phyloP scores from a whole-genome alignment of 2,797 vertebrate genomes.

The Salmo trutta region DNA sequence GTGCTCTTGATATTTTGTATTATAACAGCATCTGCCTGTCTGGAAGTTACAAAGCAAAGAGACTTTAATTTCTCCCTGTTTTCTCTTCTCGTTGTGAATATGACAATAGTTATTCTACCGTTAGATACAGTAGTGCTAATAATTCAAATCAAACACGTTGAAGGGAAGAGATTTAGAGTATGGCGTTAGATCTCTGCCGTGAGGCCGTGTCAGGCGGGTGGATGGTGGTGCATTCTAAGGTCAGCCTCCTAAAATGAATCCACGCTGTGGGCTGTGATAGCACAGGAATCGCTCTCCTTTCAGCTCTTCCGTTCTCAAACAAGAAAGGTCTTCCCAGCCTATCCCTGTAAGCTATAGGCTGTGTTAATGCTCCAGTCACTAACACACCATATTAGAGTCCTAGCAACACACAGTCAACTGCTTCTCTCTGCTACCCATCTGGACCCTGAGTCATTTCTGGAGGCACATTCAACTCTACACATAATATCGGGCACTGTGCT shows the following conservation, averaged over 20 bases:
- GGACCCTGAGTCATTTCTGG: conserved; percentile 4
- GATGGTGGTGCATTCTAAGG: conserved; percentile 37
- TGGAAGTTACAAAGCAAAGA: background rate
- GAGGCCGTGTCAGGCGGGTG: conserved; percentile 23
- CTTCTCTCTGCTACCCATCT: background rate
- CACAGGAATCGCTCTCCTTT: background rate
- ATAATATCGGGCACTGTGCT: too few relatives aligned
- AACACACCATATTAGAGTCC: background rate
- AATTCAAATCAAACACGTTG: conserved; percentile 45
- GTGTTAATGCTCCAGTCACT: background rate
- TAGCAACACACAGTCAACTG: background rate
- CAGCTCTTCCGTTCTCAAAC: background rate
- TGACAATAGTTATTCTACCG: conserved; percentile 23
- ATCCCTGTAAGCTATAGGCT: conserved; percentile 12
- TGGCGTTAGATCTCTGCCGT: background rate
- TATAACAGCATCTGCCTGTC: background rate
- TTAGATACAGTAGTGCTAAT: conserved; percentile 18
- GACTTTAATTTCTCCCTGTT: background rate
- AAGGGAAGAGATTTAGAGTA: conserved; percentile 22
- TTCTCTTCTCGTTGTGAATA: conserved; percentile 9
- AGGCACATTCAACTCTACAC: conserved; percentile 1
- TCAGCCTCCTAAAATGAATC: conserved; percentile 43
- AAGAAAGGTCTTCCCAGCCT: conserved; percentile 1
- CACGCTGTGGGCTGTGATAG: conserved; percentile 22
- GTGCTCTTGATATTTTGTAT: background rate